Percentiles rank a stretch among this genome's conserved stretches.
phyloP scores from a whole-genome alignment of 2,113 vertebrate genomes.

The Murina feae region DNA sequence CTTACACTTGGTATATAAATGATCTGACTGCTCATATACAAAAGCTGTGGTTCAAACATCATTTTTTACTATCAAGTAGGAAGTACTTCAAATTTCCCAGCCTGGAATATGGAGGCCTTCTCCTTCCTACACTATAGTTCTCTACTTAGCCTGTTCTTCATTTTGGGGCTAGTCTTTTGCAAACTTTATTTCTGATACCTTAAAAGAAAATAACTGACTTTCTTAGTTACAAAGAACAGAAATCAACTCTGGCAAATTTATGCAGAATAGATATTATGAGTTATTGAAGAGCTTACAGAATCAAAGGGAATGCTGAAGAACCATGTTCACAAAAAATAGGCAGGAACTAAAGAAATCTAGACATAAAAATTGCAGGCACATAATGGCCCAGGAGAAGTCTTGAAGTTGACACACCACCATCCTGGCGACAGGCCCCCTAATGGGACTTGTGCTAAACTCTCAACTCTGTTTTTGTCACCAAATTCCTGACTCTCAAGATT shows the following conservation, averaged over 20 bases:
- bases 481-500: neutral
- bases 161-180: neutral
- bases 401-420: neutral
- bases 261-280: neutral
- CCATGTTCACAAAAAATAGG: neutral
- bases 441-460: neutral
- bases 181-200: neutral
- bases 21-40: neutral
- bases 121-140: neutral
- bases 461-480: neutral
- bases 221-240: neutral
- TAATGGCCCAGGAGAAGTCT: neutral
- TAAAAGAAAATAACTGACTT: neutral
- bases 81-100: neutral
- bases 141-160: neutral
- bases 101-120: neutral
- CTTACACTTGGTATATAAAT: neutral
- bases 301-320: neutral
- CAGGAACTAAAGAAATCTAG: neutral
- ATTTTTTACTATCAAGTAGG: neutral
- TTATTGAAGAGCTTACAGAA: neutral
- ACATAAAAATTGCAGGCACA: neutral
- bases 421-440: too few species aligned
- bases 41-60: neutral
- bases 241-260: neutral